These are phyloP conservation scores for Ostrea denselamellosa DNA, from an alignment of 1,140 invertebrate genomes.

Conservation along the genomic window DNA sequence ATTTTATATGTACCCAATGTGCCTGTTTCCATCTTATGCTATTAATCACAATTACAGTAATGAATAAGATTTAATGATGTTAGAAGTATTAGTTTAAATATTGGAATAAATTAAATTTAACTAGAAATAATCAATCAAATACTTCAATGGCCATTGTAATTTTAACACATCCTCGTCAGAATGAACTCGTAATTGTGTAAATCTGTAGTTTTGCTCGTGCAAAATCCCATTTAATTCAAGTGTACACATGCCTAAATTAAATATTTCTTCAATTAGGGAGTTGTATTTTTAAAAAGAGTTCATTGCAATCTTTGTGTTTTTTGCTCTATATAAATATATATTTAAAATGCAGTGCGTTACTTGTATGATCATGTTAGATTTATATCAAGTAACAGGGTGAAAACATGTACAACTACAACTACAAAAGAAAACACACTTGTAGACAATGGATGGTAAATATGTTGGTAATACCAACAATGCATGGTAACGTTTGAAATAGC, in stretches of 20 bases:
- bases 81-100: not conserved
- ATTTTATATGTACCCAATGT: not conserved
- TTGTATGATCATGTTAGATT: too few relatives aligned
- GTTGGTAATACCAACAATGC: too few relatives aligned
- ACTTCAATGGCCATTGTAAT: not conserved
- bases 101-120: not conserved
- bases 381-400: too few relatives aligned
- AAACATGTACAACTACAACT: too few relatives aligned
- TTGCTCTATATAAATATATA: too few relatives aligned
- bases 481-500: too few relatives aligned
- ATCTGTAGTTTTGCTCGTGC: not conserved
- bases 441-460: too few relatives aligned
- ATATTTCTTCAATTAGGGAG: too few relatives aligned
- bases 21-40: not conserved
- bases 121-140: not conserved
- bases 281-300: too few relatives aligned
- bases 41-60: not conserved
- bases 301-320: too few relatives aligned
- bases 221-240: slow-evolving; percentile 1
- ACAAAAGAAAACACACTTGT: too few relatives aligned
- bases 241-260: not conserved
- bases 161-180: not conserved
- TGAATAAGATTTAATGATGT: not conserved
- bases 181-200: not conserved
- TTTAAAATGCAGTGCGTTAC: too few relatives aligned